Conservation (phyloP, 2,888 invertebrate species). For the Drosophila mercatorum region DNA sequence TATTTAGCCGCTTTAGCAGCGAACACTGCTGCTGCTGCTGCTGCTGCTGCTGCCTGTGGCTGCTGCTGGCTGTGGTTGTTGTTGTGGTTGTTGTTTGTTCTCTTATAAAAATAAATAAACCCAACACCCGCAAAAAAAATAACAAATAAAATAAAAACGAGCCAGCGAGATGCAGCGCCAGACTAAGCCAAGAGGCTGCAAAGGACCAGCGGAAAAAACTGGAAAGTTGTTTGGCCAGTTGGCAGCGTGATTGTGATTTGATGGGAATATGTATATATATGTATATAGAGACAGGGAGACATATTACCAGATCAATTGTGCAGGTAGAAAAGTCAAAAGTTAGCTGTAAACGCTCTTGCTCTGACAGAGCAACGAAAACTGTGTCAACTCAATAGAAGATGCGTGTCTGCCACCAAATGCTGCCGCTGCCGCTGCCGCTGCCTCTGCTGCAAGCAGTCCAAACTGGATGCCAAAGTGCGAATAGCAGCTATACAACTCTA, state of each 20-base stretch:
- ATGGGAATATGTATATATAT: slow-evolving; percentile 29
- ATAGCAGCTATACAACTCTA: slow-evolving; percentile 5
- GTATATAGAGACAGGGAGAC: slow-evolving; percentile 1
- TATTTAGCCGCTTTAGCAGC: slow-evolving; percentile 56
- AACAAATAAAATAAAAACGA: slow-evolving; percentile 28
- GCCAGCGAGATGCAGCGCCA: slow-evolving; percentile 41
- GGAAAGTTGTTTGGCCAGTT: slow-evolving; percentile 82
- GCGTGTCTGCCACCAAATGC: slow-evolving; percentile 42
- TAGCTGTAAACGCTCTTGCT: slow-evolving; percentile 28
- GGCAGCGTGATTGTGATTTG: slow-evolving; percentile 37
- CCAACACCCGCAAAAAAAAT: slow-evolving; percentile 41
- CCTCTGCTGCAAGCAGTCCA: slow-evolving; percentile 32
- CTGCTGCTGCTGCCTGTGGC: slow-evolving; percentile 22
- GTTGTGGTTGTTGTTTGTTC: slow-evolving; percentile 50
- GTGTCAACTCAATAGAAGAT: slow-evolving; percentile 63
- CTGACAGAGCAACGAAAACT: slow-evolving; percentile 45
- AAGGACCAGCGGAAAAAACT: slow-evolving; percentile 64
- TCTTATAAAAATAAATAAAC: slow-evolving; percentile 74
- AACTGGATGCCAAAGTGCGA: slow-evolving; percentile 34
- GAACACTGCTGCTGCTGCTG: slow-evolving; percentile 13
- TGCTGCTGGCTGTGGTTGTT: slow-evolving; percentile 3
- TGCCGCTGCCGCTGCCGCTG: slow-evolving; percentile 39
- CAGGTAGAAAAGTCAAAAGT: slow-evolving; percentile 19
- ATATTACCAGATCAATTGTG: slow-evolving; percentile 39
- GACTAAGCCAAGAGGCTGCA: slow-evolving; percentile 31